A percentile compares a stretch with the other conserved stretches of the same genome.
phyloP scores from a whole-genome alignment of 2,797 vertebrate species.

The Sandelia bainsii region DNA sequence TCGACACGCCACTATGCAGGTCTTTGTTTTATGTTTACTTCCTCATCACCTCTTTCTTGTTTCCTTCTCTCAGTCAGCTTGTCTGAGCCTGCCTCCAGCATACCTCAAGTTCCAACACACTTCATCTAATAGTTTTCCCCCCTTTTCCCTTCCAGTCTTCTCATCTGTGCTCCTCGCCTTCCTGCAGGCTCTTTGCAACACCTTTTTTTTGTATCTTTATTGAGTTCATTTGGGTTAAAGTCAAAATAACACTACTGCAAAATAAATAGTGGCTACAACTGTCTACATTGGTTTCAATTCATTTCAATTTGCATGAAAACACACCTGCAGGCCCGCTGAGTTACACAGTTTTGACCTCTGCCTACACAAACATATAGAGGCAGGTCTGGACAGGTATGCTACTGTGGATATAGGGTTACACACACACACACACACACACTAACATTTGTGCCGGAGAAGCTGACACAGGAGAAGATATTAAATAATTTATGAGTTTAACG shows the following conservation, averaged over 20 bases:
- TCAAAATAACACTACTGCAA: not conserved
- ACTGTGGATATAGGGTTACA: slow-evolving; percentile 10
- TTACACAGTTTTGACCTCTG: slow-evolving; percentile 41
- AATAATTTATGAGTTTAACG: too few species aligned
- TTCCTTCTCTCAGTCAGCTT: slow-evolving; percentile 39
- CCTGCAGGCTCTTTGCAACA: not conserved
- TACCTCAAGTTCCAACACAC: slow-evolving; percentile 63
- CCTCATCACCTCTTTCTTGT: not conserved
- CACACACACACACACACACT: not conserved
- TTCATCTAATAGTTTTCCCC: slow-evolving; percentile 16
- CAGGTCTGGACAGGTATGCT: slow-evolving; percentile 37
- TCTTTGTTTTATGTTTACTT: not conserved
- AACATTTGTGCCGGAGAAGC: not conserved
- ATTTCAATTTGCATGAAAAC: not conserved
- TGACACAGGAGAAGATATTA: not conserved
- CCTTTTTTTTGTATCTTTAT: not conserved
- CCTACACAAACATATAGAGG: slow-evolving; percentile 30
- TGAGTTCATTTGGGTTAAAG: not conserved
- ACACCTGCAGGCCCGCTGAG: not conserved
- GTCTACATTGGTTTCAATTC: not conserved
- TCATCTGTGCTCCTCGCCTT: not conserved
- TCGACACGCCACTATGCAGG: not conserved
- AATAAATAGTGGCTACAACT: not conserved
- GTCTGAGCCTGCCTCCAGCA: slow-evolving; percentile 67
- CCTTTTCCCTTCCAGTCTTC: not conserved